Evolutionary conservation across 1,140 invertebrate species (phyloP), one percentile per base, ranked within the genome.

Genomic region (Theocolax elegans): DNA sequence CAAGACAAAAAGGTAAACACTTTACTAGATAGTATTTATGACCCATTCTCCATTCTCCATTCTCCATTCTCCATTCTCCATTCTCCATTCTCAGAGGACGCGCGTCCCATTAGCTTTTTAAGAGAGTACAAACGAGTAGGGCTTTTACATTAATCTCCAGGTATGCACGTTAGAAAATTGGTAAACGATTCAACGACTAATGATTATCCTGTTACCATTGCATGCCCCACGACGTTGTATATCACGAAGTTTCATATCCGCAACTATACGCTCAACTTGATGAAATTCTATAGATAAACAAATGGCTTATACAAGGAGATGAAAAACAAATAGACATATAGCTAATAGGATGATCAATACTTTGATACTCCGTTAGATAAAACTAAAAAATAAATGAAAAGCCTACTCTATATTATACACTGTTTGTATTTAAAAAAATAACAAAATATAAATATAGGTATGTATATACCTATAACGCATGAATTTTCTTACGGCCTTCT

Each of bases 401-500:
- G 67, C 67, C 67, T 70, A 64, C 23, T 56, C 38, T 64, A 27
- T 9, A 70, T 58, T 60, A 70, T 19, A 53, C 21, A 58, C 21
- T 64, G 29, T 69, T 69, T 69, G 17, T 40, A 70, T 58, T 44
- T 64, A 46, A 56, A 12, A 19, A 27, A 68, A 69, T 29, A 15
- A 64, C 1, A 27, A 66, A 64, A 49, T 63, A 54, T 62, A 2
- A 40, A 44, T 31, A 38, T 62, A 35, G 58, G 42, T 68, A 56
- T 59, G 54, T 54, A 44, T 40, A 60, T 58, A 58, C 46, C 27
- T 21, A 66, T 48, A 58, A 63, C 40, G 48, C 27, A 56, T 44
- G 46, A 70, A 56, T 64, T 70, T 70, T 70, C 67, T 70, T 70
- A 70, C 60, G 60, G 67, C 60, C 60, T 70, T 58, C 40, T 48